A percentile compares a stretch with the other conserved stretches of the same genome.
phyloP scores from a whole-genome alignment of 2,888 invertebrate species.

The Heteropelma amictum region DNA sequence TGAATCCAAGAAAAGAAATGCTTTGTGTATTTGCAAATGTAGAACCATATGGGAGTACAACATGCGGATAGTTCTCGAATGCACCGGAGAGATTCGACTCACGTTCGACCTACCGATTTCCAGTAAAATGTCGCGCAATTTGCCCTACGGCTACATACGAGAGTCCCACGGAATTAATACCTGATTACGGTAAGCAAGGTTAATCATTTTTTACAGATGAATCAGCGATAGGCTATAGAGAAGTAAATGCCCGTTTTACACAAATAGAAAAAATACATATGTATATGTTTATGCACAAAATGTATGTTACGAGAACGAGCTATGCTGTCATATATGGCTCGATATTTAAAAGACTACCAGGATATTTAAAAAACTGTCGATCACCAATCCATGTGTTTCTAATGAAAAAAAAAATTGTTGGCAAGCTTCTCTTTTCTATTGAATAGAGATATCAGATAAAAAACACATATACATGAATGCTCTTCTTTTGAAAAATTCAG shows the following conservation, averaged over 20 bases:
- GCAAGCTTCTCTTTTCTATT: too few relatives aligned
- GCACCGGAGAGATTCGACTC: conserved; percentile 66
- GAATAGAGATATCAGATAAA: too few relatives aligned
- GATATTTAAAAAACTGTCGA: too few relatives aligned
- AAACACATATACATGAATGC: too few relatives aligned
- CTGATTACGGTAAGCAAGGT: conserved; percentile 76
- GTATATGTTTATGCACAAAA: too few relatives aligned
- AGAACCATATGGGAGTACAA: conserved; percentile 8
- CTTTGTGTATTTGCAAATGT: not conserved
- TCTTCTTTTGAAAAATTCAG: too few relatives aligned
- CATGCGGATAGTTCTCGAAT: conserved; percentile 28
- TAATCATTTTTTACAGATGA: conserved; percentile 73
- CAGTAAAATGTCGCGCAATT: conserved; percentile 73
- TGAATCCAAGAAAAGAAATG: not conserved
- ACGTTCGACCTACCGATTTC: conserved; percentile 74
- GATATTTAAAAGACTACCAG: too few relatives aligned
- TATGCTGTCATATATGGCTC: too few relatives aligned
- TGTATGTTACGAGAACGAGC: too few relatives aligned
- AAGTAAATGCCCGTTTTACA: not conserved
- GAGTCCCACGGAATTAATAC: conserved; percentile 75
- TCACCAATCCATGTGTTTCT: too few relatives aligned
- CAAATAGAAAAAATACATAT: not conserved
- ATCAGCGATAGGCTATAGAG: conserved; percentile 61
- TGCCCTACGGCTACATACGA: conserved; percentile 68
- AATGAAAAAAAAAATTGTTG: too few relatives aligned